Percentiles rank a stretch among this genome's conserved stretches.
phyloP scores from a whole-genome alignment of 2,888 invertebrate genomes.

The Drosophila atripex region DNA sequence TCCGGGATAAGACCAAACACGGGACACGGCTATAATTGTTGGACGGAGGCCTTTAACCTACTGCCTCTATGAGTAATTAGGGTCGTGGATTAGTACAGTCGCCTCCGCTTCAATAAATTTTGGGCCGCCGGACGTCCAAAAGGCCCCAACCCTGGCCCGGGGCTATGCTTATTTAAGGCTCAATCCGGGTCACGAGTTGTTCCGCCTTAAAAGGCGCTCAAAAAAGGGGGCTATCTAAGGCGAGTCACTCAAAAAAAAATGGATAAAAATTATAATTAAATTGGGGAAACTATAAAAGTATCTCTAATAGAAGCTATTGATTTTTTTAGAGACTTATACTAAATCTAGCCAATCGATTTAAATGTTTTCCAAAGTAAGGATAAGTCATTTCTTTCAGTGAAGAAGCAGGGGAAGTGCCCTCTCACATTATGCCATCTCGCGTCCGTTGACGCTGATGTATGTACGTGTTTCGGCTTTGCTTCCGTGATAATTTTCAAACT shows the following conservation, averaged over 20 bases:
- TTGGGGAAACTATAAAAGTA: not conserved
- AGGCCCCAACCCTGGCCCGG: conserved; percentile 40
- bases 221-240: not conserved
- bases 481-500: conserved; percentile 77
- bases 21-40: conserved; percentile 65
- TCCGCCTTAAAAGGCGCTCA: conserved; percentile 32
- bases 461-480: conserved; percentile 75
- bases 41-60: conserved; percentile 55
- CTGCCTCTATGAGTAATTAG: conserved; percentile 68
- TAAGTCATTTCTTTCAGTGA: conserved; percentile 1
- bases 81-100: conserved; percentile 70
- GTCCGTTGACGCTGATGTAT: conserved; percentile 72
- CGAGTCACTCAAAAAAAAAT: not conserved
- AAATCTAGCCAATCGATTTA: too few species aligned
- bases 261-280: not conserved
- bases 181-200: conserved; percentile 48
- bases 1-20: conserved; percentile 40
- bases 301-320: not conserved
- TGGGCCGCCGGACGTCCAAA: conserved; percentile 45
- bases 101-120: conserved; percentile 70
- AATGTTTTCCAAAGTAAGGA: too few species aligned
- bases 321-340: too few species aligned
- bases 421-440: conserved; percentile 65
- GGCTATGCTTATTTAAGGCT: conserved; percentile 45
- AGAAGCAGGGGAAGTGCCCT: conserved; percentile 30